These are phyloP conservation scores for Microcaecilia unicolor DNA, from an alignment of 2,797 vertebrate genomes.

Conservation along the genomic window DNA sequence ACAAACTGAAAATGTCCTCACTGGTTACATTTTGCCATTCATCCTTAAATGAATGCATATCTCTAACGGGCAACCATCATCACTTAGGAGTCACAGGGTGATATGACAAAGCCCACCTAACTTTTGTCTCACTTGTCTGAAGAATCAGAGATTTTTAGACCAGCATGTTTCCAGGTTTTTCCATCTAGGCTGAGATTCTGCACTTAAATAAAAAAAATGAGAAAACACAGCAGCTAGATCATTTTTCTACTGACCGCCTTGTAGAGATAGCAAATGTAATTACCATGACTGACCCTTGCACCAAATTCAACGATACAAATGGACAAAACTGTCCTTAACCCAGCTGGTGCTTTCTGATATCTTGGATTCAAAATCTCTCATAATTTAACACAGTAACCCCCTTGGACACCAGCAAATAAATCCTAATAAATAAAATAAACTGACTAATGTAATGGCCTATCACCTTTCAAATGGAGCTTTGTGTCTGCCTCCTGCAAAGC, in stretches of 20 bases:
- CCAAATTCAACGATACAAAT: slow-evolving; percentile 35
- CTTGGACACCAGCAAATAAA: slow-evolving; percentile 16
- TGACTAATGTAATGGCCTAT: slow-evolving; percentile 33
- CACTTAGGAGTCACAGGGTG: too few relatives aligned
- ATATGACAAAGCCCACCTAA: too few relatives aligned
- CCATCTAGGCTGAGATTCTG: too few relatives aligned
- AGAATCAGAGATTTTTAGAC: too few relatives aligned
- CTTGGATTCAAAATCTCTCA: slow-evolving; percentile 2
- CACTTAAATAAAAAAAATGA: background rate
- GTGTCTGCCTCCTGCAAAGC: slow-evolving; percentile 19
- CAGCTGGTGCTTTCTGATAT: slow-evolving; percentile 26
- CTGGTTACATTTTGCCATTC: too few relatives aligned
- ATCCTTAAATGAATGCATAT: too few relatives aligned
- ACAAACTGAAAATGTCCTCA: too few relatives aligned
- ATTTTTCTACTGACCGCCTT: slow-evolving; percentile 13
- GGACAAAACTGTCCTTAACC: slow-evolving; percentile 33
- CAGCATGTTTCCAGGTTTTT: too few relatives aligned
- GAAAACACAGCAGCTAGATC: background rate
- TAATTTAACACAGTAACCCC: slow-evolving; percentile 32
- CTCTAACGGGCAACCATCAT: too few relatives aligned
- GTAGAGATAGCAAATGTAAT: slow-evolving; percentile 28
- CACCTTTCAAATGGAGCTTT: slow-evolving; percentile 25
- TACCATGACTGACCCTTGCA: slow-evolving; percentile 34
- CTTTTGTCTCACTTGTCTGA: too few relatives aligned
- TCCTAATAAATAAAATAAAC: too few relatives aligned